phyloP scores from a whole-genome alignment of 2,888 invertebrate species.

The Mycalesis mineus region DNA sequence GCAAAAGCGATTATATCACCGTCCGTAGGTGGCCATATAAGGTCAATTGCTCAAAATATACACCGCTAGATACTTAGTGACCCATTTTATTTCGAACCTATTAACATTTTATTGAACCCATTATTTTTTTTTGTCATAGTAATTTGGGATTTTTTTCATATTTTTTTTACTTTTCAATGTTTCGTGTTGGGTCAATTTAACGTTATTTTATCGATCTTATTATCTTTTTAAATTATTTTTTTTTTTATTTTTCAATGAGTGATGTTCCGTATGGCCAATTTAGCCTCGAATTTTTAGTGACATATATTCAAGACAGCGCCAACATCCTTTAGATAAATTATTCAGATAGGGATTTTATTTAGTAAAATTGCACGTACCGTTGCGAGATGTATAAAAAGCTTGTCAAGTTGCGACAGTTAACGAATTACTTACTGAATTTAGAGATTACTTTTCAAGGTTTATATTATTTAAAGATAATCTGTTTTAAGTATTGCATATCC shows the following conservation, averaged over 20 bases:
- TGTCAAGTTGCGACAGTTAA: no score
- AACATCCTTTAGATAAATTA: not conserved
- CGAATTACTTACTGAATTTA: no score
- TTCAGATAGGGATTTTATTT: no score
- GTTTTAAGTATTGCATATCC: no score
- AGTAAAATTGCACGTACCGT: no score
- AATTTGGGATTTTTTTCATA: not conserved
- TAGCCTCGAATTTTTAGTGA: not conserved
- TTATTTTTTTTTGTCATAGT: not conserved
- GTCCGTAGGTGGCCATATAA: constrained; percentile 75
- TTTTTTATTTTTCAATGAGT: no score
- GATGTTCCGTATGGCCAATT: no score
- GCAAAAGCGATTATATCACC: constrained; percentile 71
- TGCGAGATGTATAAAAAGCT: no score
- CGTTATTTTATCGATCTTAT: not conserved
- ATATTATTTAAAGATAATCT: no score
- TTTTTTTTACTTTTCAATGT: not conserved
- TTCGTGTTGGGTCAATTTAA: not conserved
- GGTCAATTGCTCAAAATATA: constrained; percentile 67
- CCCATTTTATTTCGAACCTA: constrained; percentile 29
- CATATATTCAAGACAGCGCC: not conserved
- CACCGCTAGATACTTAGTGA: constrained; percentile 33
- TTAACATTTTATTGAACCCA: constrained; percentile 14
- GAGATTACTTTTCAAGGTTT: no score
- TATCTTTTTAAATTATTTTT: not conserved